Evolutionary conservation across 2,797 vertebrate genomes (phyloP), one percentile per base, ranked within the genome.

Genomic region (Neomorphus geoffroyi): DNA sequence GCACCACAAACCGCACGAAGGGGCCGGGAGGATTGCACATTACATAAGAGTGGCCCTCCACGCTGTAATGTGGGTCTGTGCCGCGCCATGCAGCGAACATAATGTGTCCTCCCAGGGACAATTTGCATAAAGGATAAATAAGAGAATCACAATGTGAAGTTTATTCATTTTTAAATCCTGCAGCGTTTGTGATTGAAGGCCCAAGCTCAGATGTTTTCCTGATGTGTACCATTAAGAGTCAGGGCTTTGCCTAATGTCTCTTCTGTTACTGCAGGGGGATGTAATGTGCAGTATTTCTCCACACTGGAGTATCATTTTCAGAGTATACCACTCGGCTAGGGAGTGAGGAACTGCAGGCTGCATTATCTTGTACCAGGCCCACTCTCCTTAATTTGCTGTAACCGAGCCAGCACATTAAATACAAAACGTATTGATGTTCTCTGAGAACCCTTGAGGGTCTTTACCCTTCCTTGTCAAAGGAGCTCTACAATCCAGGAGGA

Each of bases 81-180:
- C 97, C 57, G 89, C 98, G 97, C 96, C 98, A 97, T 95, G 97
- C 97, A 78, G 98, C 7, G 97, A 92, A 18, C 96, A 92, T 98
- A 98, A 98, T 98, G 98, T 91, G 95, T 98, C 98, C 98, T 98
- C 98, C 97, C 96, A 97, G 98, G 97, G 97, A 97, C 98, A 96
- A 98, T 98, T 98, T 98, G 98, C 98, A 98, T 98, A 98, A 98
- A 98, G 98, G 98, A 98, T 98, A 98, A 98, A 98, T 98, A 98
- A 98, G 98, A 98, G 98, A 98, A 98, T 98, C 98, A 97, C 98
- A 98, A 98, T 98, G 98, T 98, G 98, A 98, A 98, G 98, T 98
- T 98, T 98, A 98, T 98, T 98, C 98, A 98, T 98, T 98, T 98
- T 98, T 98, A 98, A 98, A 98, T 98, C 98, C 98, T 98, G 98